Base-by-base conservation (phyloP, 2,888 invertebrate genomes). In the Hecatera dysodea region DNA sequence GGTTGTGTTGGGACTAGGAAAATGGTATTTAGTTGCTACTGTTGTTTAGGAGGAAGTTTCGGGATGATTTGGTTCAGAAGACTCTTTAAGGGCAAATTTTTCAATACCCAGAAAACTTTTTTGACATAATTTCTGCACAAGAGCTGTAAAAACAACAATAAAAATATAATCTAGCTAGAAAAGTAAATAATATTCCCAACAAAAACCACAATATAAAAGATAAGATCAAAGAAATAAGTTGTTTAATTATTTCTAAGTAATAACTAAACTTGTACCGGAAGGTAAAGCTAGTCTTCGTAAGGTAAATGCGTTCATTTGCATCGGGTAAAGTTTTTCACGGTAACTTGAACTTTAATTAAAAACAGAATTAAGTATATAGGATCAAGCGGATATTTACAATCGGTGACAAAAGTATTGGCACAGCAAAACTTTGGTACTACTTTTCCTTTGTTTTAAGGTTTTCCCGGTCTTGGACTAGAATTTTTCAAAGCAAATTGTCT, bases 341-440 rank as follows among this genome's bases (percentile, higher is more conserved):
- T 86, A 90, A 89, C 91, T 92, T 94, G 92, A 92, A 92, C 93
- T 94, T 94, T 94, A 94, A 95, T 95, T 94, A 94, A 93, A 94
- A 93, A 91, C 88, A 90, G 88, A 90, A 92, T 90, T 90, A 90
- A 88, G 86, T 86, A 44, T 82, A 83, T 75, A 83, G 87, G 86
- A 88, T 87, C 86, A 85, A 79, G 86, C 72, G 78, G 80, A 85
- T 86, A 85, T 87, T 84, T 89, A 87, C 88, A 90, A 74, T 86
- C 67, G 42, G 17, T 69, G 81, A 75, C 84, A 82, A 75, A 70
- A 68, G 62, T 72, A 69, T 74, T 73, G 67, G 53, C 55, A 53
- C 71, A 63, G 42, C 68, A 1, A 50, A 67, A 78, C 27, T 68
- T 44, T 57, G 7, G 24, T 59, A 53, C 39, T 46, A 46, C 52